Evolutionary conservation across 2,888 invertebrate genomes (phyloP), one percentile per base, ranked within the genome.

Genomic region (Tubulanus polymorphus): DNA sequence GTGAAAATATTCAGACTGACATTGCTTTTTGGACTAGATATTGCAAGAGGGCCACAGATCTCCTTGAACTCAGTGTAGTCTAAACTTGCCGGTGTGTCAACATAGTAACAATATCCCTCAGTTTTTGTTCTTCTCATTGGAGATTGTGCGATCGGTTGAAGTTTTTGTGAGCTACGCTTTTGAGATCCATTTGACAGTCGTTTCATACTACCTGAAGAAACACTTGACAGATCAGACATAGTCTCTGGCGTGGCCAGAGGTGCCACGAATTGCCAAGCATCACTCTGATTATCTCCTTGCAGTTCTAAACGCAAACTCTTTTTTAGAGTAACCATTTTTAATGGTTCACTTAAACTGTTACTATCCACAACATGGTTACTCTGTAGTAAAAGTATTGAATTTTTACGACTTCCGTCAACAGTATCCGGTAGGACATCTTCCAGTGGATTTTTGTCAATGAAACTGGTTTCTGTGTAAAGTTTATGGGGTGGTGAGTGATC

Each of bases 171-270:
- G 25, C 62, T 58, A 23, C 65, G 60, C 37, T 63, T 52, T 29
- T 57, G 61, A 48, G 54, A 62, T 18, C 61, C 56, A 46, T 59
- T 57, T 2, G 54, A 37, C 6, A 51, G 37, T 20, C 45, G 25
- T 23, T 51, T 37, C 51, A 58, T 41, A 32, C 60, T 62, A 37
- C 59, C 60, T 18, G 62, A 63, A 65, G 86, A 86, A 53, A 88
- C 84, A 72, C 88, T 88, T 2, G 89, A 89, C n/a, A 88, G 84
- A 74, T 90, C 90, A 0, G 89, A 90, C 15, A 91, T 78, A 1
- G 88, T 89, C 75, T 91, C 90, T 0, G 90, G 90, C 51, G 89
- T 89, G 10, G 91, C 91, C 25, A 91, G 74, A 0, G 91, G 90
- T 0, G 90, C 91, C 58, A 60, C 59, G 2, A 66, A 63, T 47